phyloP scores from a whole-genome alignment of 2,797 vertebrate genomes.

The Lacerta viridis region DNA sequence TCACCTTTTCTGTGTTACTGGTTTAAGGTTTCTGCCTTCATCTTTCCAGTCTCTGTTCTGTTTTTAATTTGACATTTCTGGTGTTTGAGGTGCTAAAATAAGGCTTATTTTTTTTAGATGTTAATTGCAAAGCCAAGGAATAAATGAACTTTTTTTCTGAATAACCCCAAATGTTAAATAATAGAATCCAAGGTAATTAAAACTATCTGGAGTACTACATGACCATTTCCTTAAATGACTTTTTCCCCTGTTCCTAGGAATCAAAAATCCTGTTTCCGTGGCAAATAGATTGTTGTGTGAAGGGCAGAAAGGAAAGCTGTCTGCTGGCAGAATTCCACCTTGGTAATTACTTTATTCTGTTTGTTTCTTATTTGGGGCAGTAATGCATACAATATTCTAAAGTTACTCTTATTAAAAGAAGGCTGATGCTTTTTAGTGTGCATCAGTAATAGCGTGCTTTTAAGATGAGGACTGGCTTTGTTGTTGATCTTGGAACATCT shows the following conservation, averaged over 20 bases:
- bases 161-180: too few species aligned
- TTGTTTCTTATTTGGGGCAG: constrained; percentile 67
- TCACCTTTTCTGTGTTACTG: background rate
- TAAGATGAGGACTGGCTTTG: constrained; percentile 57
- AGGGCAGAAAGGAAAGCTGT: constrained; percentile 98
- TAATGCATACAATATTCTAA: constrained; percentile 68
- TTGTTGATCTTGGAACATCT: constrained; percentile 61
- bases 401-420: constrained; percentile 57
- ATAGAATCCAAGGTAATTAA: constrained; percentile 50
- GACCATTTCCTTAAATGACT: constrained; percentile 43
- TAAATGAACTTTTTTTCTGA: too few species aligned
- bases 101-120: constrained; percentile 2
- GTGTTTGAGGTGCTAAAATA: background rate
- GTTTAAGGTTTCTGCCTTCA: background rate
- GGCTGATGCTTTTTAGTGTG: constrained; percentile 56
- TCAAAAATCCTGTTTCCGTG: constrained; percentile 98
- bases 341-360: constrained; percentile 88
- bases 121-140: background rate
- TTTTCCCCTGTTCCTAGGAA: constrained; percentile 84
- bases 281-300: constrained; percentile 95
- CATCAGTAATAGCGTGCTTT: constrained; percentile 30
- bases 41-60: background rate
- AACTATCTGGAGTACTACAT: constrained; percentile 26
- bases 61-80: background rate
- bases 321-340: constrained; percentile 97